Evolutionary conservation across 2,888 invertebrate genomes (phyloP), one percentile per base, ranked within the genome.

Genomic region (Leucophenga montana): DNA sequence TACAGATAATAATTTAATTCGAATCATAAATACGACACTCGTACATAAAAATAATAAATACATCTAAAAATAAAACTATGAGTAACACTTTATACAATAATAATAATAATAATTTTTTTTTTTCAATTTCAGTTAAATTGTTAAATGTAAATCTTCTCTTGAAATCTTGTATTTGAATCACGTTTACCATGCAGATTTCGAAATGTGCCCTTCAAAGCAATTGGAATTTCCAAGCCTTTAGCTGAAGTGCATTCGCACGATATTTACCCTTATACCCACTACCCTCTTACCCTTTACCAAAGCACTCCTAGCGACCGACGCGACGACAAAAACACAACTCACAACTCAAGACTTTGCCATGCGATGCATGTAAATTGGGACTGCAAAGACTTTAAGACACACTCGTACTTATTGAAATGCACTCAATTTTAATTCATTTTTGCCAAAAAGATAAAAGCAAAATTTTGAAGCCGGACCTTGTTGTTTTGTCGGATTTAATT

Each of bases 311-410:
- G 39, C 39, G 39, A 39, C 20, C 20, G 50, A n/a, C 50, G 46
- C 46, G 16, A 8, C 50, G 56, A 27, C 56, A 22, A 56, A 1
- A 3, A 22, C 20, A 56, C n/a, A n/a, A 56, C 27, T 20, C 31
- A 31, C 39, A 39, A 39, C 39, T 39, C 39, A 39, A 39, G 39
- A 39, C 4, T 11, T 39, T 39, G 3, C 39, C 39, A 39, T 39
- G 39, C 46, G 59, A 44, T 62, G 62, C 68, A 68, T 67, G 57
- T 67, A 46, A 57, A 67, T 67, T 27, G 20, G 13, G 27, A 11
- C 27, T 66, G 66, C 72, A 73, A 72, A 78, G 74, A 80, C 79
- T 84, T 76, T 39, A 11, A 39, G 39, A 39, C 39, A 11, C 1
- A 1, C 11, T 39, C 39, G 9, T 11, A 1, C 11, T 39, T 39